Evolutionary conservation across 2,113 vertebrate genomes (phyloP).

Genomic region (Cyrtonyx montezumae): DNA sequence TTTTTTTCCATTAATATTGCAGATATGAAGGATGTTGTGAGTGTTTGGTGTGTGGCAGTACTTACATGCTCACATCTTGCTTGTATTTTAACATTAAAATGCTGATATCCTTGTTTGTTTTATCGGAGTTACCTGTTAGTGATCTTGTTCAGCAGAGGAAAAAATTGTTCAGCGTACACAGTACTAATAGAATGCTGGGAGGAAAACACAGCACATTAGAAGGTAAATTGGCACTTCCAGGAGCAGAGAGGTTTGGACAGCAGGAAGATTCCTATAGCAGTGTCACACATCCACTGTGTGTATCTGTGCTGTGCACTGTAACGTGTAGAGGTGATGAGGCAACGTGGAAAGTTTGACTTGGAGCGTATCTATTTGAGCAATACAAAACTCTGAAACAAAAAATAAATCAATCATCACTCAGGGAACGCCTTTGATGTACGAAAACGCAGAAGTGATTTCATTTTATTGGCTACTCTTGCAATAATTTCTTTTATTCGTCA

Average conservation of each 20-base stretch:
- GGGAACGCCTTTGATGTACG: background rate
- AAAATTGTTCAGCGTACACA: background rate
- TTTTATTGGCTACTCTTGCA: background rate
- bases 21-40: background rate
- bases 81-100: no score
- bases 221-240: background rate
- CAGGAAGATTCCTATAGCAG: background rate
- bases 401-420: background rate
- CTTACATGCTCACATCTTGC: no score
- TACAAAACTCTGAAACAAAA: background rate
- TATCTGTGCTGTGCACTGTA: no score
- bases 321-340: accelerated
- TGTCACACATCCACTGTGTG: background rate
- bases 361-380: background rate
- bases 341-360: background rate
- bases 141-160: background rate
- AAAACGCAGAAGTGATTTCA: background rate
- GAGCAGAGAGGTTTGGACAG: background rate
- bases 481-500: background rate
- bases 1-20: background rate
- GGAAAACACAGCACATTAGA: background rate
- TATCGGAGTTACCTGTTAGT: background rate
- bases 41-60: background rate
- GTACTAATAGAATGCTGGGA: background rate
- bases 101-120: background rate